phyloP scores from a whole-genome alignment of 2,888 invertebrate genomes.

The Conomelus anceps region DNA sequence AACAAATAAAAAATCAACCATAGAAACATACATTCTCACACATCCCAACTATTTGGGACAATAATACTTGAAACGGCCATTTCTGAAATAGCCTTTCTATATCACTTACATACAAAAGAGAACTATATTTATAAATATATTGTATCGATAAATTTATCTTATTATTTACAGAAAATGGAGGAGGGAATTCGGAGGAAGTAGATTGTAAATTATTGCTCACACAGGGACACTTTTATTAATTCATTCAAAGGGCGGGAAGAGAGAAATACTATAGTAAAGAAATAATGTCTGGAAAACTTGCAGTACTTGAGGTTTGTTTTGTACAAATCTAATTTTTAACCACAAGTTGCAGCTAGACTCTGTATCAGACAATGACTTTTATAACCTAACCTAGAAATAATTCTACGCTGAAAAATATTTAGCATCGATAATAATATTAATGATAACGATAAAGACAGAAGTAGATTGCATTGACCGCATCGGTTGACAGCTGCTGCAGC shows the following conservation, averaged over 20 bases:
- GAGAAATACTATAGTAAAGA: not conserved
- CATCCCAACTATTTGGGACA: not conserved
- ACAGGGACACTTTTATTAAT: not conserved
- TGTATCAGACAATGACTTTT: not conserved
- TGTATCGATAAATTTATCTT: not conserved
- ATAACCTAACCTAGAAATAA: not conserved
- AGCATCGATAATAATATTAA: no score
- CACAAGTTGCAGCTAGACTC: not conserved
- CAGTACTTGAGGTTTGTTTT: not conserved
- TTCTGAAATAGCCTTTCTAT: slow-evolving; percentile 19
- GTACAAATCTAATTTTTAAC: not conserved
- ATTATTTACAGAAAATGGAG: not conserved
- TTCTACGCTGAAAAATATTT: not conserved
- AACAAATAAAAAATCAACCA: slow-evolving; percentile 24
- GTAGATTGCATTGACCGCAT: not conserved
- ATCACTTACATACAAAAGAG: not conserved
- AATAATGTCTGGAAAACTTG: no score
- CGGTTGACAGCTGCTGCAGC: no score
- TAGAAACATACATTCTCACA: slow-evolving; percentile 22
- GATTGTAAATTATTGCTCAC: not conserved
- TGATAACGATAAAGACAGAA: not conserved
- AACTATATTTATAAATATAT: not conserved
- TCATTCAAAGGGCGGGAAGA: not conserved
- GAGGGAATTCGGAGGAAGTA: not conserved
- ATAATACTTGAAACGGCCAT: slow-evolving; percentile 24